Evolutionary conservation across 2,888 invertebrate genomes (phyloP).

Genomic region (Acrocera orbiculus): DNA sequence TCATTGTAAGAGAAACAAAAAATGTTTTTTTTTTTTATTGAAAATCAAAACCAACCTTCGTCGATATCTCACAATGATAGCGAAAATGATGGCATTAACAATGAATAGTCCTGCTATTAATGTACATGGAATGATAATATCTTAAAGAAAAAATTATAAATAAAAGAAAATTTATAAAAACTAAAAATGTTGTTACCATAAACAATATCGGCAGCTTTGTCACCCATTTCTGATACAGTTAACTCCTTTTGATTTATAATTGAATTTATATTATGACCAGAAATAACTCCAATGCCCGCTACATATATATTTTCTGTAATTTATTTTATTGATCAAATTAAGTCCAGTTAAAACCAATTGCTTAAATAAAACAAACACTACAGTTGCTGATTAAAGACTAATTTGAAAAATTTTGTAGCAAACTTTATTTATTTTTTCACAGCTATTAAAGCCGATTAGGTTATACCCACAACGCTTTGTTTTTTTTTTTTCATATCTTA

Average conservation of each 20-base stretch:
- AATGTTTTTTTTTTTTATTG: too few species aligned
- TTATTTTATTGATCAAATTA: not conserved
- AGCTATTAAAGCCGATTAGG: too few species aligned
- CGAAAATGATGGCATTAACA: slow-evolving; percentile 53
- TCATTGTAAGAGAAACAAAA: too few species aligned
- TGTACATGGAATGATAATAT: slow-evolving; percentile 52
- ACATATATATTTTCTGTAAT: slow-evolving; percentile 15
- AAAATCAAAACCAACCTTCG: slow-evolving; percentile 15
- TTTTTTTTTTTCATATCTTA: too few species aligned
- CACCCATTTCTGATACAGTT: slow-evolving; percentile 13
- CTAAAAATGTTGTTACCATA: slow-evolving; percentile 15
- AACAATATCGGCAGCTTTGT: slow-evolving; percentile 16
- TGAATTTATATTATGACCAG: slow-evolving; percentile 9
- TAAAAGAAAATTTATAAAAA: slow-evolving; percentile 5
- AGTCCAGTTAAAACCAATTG: too few species aligned
- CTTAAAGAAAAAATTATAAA: slow-evolving; percentile 25
- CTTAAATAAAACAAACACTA: too few species aligned
- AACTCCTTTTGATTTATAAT: slow-evolving; percentile 6
- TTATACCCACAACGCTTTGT: too few species aligned
- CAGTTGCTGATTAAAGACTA: too few species aligned
- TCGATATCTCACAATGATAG: slow-evolving; percentile 41
- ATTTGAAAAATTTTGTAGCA: too few species aligned
- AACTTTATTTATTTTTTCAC: too few species aligned
- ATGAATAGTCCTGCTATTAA: slow-evolving; percentile 53
- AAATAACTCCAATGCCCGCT: slow-evolving; percentile 11